Evolutionary conservation across 2,888 invertebrate genomes (phyloP).

Genomic region (Cepaea hortensis): DNA sequence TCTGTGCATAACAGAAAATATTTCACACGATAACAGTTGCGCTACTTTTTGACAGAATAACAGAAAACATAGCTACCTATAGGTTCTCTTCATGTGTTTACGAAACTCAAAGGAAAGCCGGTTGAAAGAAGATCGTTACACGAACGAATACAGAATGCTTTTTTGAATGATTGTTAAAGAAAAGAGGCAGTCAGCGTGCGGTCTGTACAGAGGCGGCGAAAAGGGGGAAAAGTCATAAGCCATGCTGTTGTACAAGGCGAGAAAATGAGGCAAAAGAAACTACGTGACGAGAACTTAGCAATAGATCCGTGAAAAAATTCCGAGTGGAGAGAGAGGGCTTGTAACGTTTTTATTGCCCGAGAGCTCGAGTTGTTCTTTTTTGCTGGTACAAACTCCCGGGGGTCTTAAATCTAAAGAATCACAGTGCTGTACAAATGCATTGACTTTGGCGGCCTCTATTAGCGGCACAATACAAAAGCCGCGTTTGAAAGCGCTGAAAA

Average conservation of each 20-base stretch:
- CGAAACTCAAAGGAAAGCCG: neutral
- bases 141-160: constrained; percentile 3
- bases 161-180: constrained; percentile 12
- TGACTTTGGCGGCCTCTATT: constrained; percentile 6
- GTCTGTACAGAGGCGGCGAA: too few species aligned
- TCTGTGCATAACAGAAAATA: neutral
- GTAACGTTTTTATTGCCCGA: constrained; percentile 5
- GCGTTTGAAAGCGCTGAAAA: neutral
- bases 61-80: neutral
- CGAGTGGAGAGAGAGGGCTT: constrained; percentile 4
- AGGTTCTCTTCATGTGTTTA: neutral
- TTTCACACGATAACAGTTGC: neutral
- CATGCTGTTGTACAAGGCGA: neutral
- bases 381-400: neutral
- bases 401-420: constrained; percentile 3
- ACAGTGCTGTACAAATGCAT: constrained; percentile 14
- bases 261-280: neutral
- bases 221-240: neutral
- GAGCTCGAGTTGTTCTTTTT: constrained; percentile 8
- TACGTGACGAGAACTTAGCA: neutral
- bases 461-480: constrained; percentile 1
- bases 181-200: neutral
- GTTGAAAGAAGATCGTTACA: constrained; percentile 10
- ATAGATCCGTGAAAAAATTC: constrained; percentile 24
- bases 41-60: neutral